phyloP scores from a whole-genome alignment of 2,113 vertebrate genomes.

The Tragelaphus strepsiceros region DNA sequence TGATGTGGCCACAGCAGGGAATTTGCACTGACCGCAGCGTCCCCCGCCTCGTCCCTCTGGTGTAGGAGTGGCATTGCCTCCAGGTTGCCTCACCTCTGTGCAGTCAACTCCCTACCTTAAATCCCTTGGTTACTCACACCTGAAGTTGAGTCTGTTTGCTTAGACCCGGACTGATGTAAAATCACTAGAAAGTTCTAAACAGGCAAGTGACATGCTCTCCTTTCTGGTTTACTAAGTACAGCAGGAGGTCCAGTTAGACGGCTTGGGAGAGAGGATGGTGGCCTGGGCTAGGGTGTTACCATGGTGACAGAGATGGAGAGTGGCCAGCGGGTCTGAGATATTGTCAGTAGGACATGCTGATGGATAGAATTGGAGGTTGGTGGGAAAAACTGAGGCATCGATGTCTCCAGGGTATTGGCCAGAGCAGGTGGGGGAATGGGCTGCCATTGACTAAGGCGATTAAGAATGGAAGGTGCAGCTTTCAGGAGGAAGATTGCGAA shows the following conservation, averaged over 20 bases:
- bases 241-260: too few relatives aligned
- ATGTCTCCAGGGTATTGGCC: rapidly evolving
- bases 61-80: background rate
- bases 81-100: background rate
- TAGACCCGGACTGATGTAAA: background rate
- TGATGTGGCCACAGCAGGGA: background rate
- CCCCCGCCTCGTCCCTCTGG: background rate
- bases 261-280: rapidly evolving
- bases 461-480: background rate
- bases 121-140: background rate
- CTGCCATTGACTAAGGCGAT: background rate
- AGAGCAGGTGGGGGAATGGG: background rate
- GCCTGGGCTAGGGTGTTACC: background rate
- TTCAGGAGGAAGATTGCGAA: background rate
- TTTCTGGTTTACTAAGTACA: background rate
- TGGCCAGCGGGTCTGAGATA: background rate
- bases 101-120: background rate
- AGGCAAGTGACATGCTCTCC: background rate
- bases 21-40: background rate
- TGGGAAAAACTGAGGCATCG: rapidly evolving
- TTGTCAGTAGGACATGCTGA: background rate
- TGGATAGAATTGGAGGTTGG: background rate
- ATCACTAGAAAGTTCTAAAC: background rate
- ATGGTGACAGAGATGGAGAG: background rate
- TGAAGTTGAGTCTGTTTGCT: background rate